A percentile compares a stretch with the other conserved stretches of the same genome.
Evolutionary conservation across 2,797 vertebrate species (phyloP).

Genomic region (Rhabdophis nuchalis): DNA sequence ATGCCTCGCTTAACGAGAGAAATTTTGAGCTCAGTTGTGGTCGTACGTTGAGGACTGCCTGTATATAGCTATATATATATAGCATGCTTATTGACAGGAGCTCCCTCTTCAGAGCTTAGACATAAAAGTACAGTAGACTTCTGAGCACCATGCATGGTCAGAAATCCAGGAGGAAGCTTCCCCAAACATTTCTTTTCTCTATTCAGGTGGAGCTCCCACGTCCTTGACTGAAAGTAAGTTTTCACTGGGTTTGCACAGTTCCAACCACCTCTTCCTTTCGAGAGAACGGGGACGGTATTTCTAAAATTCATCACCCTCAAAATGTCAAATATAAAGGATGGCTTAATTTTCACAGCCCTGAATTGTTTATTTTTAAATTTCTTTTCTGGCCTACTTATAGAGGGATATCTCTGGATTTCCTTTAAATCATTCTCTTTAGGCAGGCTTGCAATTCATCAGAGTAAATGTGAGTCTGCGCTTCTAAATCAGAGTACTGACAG

Average conservation of each 20-base stretch:
- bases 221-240: neutral
- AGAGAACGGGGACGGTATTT: neutral
- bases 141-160: neutral
- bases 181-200: neutral
- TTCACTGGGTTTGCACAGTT: neutral
- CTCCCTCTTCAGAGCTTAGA: neutral
- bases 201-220: neutral
- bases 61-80: too few relatives aligned
- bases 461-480: conserved; percentile 34
- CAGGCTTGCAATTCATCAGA: conserved; percentile 37
- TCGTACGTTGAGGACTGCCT: too few relatives aligned
- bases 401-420: conserved; percentile 43
- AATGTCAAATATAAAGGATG: neutral
- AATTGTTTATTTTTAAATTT: conserved; percentile 46
- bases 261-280: neutral
- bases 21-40: too few relatives aligned
- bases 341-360: conserved; percentile 28
- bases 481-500: conserved; percentile 47
- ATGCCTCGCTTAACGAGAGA: too few relatives aligned
- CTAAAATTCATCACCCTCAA: neutral
- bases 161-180: neutral
- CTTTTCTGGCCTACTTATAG: conserved; percentile 54
- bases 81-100: too few relatives aligned
- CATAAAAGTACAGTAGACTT: neutral
- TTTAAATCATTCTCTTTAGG: conserved; percentile 42